phyloP scores from a whole-genome alignment of 2,113 vertebrate genomes.

The Neoarius graeffei region DNA sequence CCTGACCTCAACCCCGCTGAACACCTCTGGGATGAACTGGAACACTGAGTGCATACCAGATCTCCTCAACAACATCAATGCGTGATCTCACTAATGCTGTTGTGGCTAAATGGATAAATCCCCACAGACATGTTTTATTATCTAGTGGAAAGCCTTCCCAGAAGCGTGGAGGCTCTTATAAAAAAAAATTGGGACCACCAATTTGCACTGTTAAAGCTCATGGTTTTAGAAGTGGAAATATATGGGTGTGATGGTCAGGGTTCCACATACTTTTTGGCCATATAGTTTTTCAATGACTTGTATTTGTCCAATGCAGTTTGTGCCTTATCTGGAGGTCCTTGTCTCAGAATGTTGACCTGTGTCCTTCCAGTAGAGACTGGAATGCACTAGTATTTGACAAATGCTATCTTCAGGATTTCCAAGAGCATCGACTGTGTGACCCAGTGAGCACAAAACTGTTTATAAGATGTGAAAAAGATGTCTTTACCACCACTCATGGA shows the following conservation, averaged over 20 bases:
- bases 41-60: not conserved
- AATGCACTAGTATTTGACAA: not conserved
- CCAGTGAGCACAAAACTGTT: not conserved
- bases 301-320: not conserved
- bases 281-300: not conserved
- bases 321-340: not conserved
- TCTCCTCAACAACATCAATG: not conserved
- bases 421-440: not conserved
- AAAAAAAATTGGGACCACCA: not conserved
- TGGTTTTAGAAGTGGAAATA: not conserved
- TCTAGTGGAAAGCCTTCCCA: not conserved
- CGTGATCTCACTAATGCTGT: not conserved
- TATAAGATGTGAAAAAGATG: not conserved
- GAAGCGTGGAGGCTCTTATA: not conserved
- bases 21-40: not conserved
- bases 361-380: not conserved
- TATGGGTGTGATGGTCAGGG: not conserved
- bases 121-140: not conserved
- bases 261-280: too few species aligned
- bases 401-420: not conserved
- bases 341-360: not conserved
- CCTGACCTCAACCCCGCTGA: not conserved
- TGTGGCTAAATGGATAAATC: not conserved
- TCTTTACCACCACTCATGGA: not conserved
- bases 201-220: not conserved